Conservation (phyloP, 53 echinoderm and acorn worm genomes). For the Echinometra lucunter region DNA sequence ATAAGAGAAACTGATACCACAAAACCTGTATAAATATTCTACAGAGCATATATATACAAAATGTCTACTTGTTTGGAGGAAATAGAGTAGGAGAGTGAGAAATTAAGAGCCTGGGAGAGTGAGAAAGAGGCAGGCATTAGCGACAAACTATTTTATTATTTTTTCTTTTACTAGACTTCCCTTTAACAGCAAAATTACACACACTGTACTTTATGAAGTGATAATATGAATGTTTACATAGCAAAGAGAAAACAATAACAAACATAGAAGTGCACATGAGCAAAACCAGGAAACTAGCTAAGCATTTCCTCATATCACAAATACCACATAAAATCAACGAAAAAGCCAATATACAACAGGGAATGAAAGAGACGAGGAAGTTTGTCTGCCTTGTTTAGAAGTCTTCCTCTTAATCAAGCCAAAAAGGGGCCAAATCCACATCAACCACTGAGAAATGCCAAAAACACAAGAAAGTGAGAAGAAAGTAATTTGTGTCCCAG, state of each 20-base stretch:
- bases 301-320: conserved; percentile 17
- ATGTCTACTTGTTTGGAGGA: no score
- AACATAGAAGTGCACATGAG: background rate
- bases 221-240: no score
- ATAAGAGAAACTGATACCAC: background rate
- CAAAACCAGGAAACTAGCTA: background rate
- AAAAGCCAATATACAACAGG: background rate
- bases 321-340: background rate
- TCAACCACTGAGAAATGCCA: conserved; percentile 1
- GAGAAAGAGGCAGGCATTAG: no score
- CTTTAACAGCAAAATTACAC: no score
- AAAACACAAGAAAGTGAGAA: conserved; percentile 57
- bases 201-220: no score
- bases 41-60: no score
- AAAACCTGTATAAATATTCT: background rate
- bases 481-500: conserved; percentile 71
- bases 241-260: background rate
- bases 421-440: conserved; percentile 26
- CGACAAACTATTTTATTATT: no score
- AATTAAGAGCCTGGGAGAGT: no score
- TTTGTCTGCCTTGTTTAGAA: background rate
- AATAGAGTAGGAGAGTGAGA: no score
- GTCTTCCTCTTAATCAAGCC: background rate
- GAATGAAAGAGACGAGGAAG: conserved; percentile 1
- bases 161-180: no score